These are phyloP conservation scores for Phyllostomus discolor DNA, from an alignment of 2,113 vertebrate genomes.

Conservation along the genomic window DNA sequence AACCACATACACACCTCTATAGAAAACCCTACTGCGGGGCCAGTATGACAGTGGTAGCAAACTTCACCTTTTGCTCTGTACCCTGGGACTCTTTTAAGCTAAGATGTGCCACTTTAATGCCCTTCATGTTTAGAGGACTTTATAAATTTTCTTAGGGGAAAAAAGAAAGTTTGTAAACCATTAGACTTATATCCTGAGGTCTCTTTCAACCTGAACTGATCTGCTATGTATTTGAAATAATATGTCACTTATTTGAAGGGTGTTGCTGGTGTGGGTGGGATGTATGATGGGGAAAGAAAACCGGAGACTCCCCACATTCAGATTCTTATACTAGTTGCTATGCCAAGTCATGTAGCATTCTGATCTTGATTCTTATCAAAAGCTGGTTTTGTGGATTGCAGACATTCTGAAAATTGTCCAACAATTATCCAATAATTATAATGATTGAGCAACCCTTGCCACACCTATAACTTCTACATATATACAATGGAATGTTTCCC, in stretches of 20 bases:
- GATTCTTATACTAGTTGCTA: neutral
- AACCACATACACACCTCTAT: neutral
- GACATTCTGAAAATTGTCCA: neutral
- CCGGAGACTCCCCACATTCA: neutral
- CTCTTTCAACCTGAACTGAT: neutral
- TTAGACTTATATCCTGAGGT: neutral
- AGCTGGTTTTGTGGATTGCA: neutral
- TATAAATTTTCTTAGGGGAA: neutral
- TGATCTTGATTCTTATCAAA: neutral
- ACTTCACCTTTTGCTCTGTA: neutral
- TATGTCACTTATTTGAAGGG: neutral
- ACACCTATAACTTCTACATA: neutral
- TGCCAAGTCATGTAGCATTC: neutral
- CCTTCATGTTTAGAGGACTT: neutral
- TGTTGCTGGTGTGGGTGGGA: neutral
- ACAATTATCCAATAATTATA: neutral
- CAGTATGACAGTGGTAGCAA: neutral
- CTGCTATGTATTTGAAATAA: neutral
- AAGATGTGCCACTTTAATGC: neutral
- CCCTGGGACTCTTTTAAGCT: neutral
- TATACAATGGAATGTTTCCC: neutral
- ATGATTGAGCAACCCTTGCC: neutral
- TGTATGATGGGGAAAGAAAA: neutral
- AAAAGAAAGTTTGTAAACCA: neutral
- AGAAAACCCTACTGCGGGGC: neutral